Conservation (phyloP, 2,113 vertebrate genomes). For the Sardina pilchardus region DNA sequence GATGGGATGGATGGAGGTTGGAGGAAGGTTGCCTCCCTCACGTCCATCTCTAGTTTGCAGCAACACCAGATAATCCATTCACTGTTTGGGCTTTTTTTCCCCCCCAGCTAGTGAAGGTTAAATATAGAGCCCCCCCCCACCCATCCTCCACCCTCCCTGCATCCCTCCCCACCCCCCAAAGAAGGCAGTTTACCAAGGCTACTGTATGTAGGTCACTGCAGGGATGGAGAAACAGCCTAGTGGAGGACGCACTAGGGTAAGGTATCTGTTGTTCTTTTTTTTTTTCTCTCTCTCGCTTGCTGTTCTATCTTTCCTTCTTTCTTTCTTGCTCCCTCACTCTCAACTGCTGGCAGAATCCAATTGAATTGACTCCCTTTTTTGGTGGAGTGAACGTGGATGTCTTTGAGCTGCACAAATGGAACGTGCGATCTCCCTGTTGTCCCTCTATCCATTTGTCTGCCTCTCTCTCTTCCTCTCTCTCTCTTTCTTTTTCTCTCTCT, state of each 20-base stretch:
- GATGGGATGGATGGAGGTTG: neutral
- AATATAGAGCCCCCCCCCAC: neutral
- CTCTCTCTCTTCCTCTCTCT: neutral
- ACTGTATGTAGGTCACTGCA: slow-evolving; percentile 16
- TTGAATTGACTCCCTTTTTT: neutral
- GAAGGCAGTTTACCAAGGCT: slow-evolving; percentile 7
- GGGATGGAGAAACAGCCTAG: slow-evolving; percentile 12
- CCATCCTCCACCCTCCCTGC: neutral
- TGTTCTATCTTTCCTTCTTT: neutral
- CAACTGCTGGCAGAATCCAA: neutral
- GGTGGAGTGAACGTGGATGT: neutral
- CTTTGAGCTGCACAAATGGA: neutral
- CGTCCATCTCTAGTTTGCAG: slow-evolving; percentile 1
- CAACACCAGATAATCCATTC: slow-evolving; percentile 1
- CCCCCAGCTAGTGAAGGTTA: slow-evolving; percentile 4
- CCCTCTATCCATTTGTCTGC: neutral
- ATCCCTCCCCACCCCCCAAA: neutral
- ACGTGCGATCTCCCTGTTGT: neutral
- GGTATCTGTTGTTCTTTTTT: neutral
- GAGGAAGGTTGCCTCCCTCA: neutral
- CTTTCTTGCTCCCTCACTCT: neutral
- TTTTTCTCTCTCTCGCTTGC: neutral
- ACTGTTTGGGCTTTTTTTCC: neutral
- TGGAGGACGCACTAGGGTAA: neutral
- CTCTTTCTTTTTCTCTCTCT: neutral